A percentile compares a stretch with the other conserved stretches of the same genome.
Evolutionary conservation across 2,797 vertebrate species (phyloP).

Genomic region (Salarias fasciatus): DNA sequence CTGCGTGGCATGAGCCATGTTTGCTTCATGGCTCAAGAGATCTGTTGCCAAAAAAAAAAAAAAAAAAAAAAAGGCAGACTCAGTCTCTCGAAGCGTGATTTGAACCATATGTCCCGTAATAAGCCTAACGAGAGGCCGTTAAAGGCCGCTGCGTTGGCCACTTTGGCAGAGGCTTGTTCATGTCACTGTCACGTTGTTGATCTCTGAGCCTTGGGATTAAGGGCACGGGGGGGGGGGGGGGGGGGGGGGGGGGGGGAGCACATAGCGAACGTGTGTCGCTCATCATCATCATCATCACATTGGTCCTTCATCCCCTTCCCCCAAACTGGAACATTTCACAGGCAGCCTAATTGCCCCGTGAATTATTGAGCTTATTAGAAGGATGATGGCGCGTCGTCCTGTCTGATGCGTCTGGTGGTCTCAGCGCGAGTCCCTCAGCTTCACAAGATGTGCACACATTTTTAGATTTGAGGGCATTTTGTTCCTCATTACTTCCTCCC

Average conservation of each 20-base stretch:
- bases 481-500: constrained; percentile 21
- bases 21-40: constrained; percentile 26
- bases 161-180: constrained; percentile 78
- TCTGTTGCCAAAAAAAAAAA: constrained; percentile 46
- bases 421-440: constrained; percentile 42
- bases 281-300: background rate
- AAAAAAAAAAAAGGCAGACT: constrained; percentile 58
- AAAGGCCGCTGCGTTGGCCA: constrained; percentile 82
- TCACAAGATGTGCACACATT: constrained; percentile 40
- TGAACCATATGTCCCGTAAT: constrained; percentile 92
- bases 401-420: constrained; percentile 48
- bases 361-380: constrained; percentile 76
- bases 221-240: constrained; percentile 49
- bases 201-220: constrained; percentile 77
- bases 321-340: constrained; percentile 55
- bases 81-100: constrained; percentile 85
- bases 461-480: constrained; percentile 16
- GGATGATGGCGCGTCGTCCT: constrained; percentile 36
- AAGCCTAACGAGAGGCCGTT: constrained; percentile 87
- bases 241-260: background rate
- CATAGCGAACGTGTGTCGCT: background rate
- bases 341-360: constrained; percentile 66
- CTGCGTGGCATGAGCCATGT: constrained; percentile 11
- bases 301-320: constrained; percentile 1
- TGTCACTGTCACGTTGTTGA: constrained; percentile 82